A percentile compares a stretch with the other conserved stretches of the same genome.
Conservation (phyloP, 2,888 invertebrate genomes). For the Luperina testacea region DNA sequence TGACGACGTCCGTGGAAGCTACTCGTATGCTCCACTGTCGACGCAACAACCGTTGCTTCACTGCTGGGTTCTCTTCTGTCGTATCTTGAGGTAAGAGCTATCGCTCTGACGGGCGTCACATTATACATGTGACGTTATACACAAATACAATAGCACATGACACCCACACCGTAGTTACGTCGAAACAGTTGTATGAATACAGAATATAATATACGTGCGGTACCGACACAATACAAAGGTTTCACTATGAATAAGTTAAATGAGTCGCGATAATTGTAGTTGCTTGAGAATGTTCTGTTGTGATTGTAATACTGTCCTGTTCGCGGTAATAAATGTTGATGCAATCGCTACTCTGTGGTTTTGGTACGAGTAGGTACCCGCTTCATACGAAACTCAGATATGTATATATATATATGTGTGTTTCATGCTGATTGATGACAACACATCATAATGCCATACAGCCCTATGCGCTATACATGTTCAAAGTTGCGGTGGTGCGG, state of each 20-base stretch:
- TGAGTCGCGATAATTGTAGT: conserved; percentile 10
- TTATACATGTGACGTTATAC: neutral
- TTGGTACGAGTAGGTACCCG: neutral
- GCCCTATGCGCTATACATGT: no score
- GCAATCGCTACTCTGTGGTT: conserved; percentile 19
- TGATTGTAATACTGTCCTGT: conserved; percentile 21
- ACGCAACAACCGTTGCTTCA: neutral
- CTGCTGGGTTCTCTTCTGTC: neutral
- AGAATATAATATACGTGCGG: neutral
- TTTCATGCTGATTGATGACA: conserved; percentile 6
- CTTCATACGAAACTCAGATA: conserved; percentile 1
- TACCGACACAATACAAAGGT: neutral
- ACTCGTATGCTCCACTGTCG: neutral
- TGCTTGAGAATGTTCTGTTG: conserved; percentile 14
- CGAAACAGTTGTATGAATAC: neutral
- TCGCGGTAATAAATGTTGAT: conserved; percentile 5
- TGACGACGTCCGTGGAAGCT: neutral
- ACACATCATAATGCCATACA: neutral
- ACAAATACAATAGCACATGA: conserved; percentile 14
- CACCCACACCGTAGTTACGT: neutral
- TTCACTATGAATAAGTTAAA: conserved; percentile 18
- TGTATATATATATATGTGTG: neutral
- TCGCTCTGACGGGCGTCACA: neutral
- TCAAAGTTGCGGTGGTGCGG: no score
- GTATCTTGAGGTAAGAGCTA: neutral